A percentile compares a stretch with the other conserved stretches of the same genome.
Conservation (phyloP, 2,113 vertebrate species). For the Puntigrus tetrazona region DNA sequence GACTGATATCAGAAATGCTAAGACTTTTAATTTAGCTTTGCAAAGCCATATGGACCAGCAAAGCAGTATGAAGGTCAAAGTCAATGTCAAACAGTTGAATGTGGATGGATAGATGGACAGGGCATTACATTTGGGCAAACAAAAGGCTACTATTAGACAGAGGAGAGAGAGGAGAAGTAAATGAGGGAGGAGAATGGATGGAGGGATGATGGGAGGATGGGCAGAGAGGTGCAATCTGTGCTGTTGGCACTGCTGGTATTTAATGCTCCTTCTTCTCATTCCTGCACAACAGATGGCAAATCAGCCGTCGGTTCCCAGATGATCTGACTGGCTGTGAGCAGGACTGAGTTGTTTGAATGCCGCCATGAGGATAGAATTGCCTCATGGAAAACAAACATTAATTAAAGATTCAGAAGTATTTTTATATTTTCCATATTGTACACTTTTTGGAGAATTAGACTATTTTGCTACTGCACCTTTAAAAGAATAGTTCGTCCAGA, state of each 20-base stretch:
- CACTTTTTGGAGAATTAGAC: neutral
- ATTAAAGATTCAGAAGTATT: constrained; percentile 9
- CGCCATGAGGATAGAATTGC: constrained; percentile 45
- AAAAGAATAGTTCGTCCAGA: neutral
- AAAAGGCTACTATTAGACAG: constrained; percentile 3
- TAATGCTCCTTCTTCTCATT: constrained; percentile 38
- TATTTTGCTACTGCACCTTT: neutral
- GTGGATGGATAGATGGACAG: neutral
- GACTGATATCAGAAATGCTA: neutral
- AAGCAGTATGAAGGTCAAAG: constrained; percentile 13
- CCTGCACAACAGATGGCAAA: constrained; percentile 52
- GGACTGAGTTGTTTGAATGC: constrained; percentile 31
- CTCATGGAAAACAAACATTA: constrained; percentile 8
- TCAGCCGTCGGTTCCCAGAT: constrained; percentile 18
- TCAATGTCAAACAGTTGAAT: constrained; percentile 16
- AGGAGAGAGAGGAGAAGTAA: constrained; percentile 20
- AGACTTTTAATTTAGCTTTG: constrained; percentile 18
- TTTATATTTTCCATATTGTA: neutral
- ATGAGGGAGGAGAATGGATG: neutral
- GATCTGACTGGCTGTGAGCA: constrained; percentile 25
- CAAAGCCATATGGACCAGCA: neutral
- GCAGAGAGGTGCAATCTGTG: constrained; percentile 45
- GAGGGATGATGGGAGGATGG: constrained; percentile 41
- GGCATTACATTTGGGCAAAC: neutral
- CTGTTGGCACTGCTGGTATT: constrained; percentile 36